Conservation (phyloP, 2,797 vertebrate species). For the Discoglossus pictus region DNA sequence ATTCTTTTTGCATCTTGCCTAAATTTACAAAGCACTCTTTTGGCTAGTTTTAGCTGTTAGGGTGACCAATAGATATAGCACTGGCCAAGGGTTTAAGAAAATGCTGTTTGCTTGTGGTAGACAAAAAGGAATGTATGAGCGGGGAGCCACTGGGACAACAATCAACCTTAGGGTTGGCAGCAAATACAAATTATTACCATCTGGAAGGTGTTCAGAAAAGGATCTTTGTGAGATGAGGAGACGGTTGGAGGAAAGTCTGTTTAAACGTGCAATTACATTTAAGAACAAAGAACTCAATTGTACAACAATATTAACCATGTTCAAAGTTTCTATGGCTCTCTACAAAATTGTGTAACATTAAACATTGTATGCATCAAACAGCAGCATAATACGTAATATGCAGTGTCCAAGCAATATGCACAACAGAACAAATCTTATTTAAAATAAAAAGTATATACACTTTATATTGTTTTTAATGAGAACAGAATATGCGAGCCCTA, state of each 20-base stretch:
- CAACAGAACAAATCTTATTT: no score
- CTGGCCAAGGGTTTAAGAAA: conserved; percentile 31
- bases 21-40: conserved; percentile 12
- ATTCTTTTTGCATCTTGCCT: conserved; percentile 7
- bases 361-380: no score
- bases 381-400: no score
- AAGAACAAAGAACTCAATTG: no score
- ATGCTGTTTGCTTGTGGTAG: conserved; percentile 35
- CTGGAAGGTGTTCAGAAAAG: conserved; percentile 40
- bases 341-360: no score
- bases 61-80: conserved; percentile 9
- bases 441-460: no score
- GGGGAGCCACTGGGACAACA: conserved; percentile 31
- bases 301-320: no score
- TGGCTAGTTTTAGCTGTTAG: conserved; percentile 9
- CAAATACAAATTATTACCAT: conserved; percentile 48
- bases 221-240: conserved; percentile 31
- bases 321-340: no score
- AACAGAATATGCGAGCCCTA: no score
- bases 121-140: conserved; percentile 33
- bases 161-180: conserved; percentile 44
- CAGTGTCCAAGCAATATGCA: no score
- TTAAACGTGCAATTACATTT: conserved; percentile 15
- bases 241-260: conserved; percentile 21
- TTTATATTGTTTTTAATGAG: no score